Evolutionary conservation across 53 echinoderm and acorn worm genomes (phyloP).

Genomic region (Holothuria leucospilota): DNA sequence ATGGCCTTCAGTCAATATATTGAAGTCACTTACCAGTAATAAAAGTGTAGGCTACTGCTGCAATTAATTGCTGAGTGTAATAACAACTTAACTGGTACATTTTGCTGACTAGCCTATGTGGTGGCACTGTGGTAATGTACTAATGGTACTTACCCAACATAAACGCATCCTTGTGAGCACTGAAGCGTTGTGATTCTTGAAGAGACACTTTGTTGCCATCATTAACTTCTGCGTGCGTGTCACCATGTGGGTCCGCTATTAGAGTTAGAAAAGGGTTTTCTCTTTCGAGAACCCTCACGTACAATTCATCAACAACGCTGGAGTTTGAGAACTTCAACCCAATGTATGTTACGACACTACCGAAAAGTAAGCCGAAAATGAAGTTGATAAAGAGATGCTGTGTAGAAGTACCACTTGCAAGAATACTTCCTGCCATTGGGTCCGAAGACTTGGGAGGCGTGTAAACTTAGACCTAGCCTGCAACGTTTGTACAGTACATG

Average conservation of each 20-base stretch:
- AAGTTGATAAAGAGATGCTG: constrained; percentile 56
- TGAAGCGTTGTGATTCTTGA: background rate
- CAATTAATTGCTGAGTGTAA: too few species aligned
- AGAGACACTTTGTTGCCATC: background rate
- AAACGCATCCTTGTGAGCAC: constrained; percentile 6
- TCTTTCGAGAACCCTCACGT: background rate
- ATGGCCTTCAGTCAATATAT: too few species aligned
- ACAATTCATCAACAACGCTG: background rate
- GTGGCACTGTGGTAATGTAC: too few species aligned
- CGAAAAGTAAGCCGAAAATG: constrained; percentile 63
- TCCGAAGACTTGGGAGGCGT: too few species aligned
- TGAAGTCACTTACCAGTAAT: too few species aligned
- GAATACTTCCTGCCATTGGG: too few species aligned
- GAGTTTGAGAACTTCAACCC: constrained; percentile 51
- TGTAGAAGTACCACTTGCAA: constrained; percentile 1
- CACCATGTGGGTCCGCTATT: constrained; percentile 18
- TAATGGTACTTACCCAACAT: constrained; percentile 21
- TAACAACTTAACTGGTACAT: too few species aligned
- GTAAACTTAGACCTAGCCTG: too few species aligned
- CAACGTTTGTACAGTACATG: too few species aligned
- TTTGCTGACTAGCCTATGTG: too few species aligned
- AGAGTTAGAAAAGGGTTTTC: background rate
- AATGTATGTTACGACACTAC: constrained; percentile 61
- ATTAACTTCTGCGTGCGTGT: constrained; percentile 20
- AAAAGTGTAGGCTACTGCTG: too few species aligned